Base-by-base conservation (phyloP, 2,888 invertebrate species). In the Taenaris catops region DNA sequence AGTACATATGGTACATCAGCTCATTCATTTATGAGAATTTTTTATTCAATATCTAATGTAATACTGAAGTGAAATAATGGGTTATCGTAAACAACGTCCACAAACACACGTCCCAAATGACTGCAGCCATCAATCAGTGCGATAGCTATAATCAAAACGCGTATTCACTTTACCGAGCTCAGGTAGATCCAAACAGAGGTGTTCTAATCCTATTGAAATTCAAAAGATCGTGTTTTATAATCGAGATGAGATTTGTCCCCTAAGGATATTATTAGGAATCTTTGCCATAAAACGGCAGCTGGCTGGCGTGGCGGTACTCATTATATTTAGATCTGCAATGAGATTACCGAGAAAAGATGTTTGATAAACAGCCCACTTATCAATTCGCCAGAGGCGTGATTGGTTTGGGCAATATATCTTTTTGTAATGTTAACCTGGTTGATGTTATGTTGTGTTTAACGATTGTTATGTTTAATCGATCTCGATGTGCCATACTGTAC, bases 331-430 rank as follows among this genome's bases (percentile, higher is more conserved):
- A 78, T 71, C 58, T 56, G 59, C 62, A 48, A 54, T 56, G 53
- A 60, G 80, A 80, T 80, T 80, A 71, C 70, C 52, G 48, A 55
- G 74, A 79, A 74, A 65, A 72, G 76, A 75, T 76, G 66, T 69
- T 74, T 75, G 78, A 80, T 80, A 81, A 76, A 72, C 69, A 65
- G 59, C 48, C 66, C 67, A 73, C 72, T 78, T 81, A 83, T 74
- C 75, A 74, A 71, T 71, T 70, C 48, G 69, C 74, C 63, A 52
- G 55, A 54, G 74, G 78, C 66, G 51, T 45, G 46, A 53, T 50
- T 49, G 49, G 21, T 21, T 34, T 33, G 37, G 38, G 44, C 46
- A 48, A 50, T 54, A 57, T 57, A 55, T 52, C 59, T 58, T n/a
- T 62, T 60, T 63, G 58, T 60, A 58, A 54, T 45, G 31, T 25